These are phyloP conservation scores for Psylliodes chrysocephalus DNA, from an alignment of 2,888 invertebrate species.

Conservation along the genomic window DNA sequence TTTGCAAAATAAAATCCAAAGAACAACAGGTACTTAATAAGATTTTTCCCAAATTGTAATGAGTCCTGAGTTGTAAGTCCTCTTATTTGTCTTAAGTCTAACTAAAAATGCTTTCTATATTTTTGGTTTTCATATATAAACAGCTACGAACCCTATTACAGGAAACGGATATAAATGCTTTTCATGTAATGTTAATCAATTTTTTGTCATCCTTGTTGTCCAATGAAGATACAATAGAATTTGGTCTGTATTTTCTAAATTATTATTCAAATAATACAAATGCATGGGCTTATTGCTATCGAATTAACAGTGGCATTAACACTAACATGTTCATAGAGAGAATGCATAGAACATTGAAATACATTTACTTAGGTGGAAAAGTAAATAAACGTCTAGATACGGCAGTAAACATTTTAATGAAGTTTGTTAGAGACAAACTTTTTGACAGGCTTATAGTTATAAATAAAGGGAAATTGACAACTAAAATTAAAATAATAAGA, in stretches of 20 bases:
- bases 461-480: background rate
- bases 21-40: background rate
- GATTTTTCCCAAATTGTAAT: too few species aligned
- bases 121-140: slow-evolving; percentile 11
- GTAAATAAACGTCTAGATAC: too few species aligned
- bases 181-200: slow-evolving; percentile 29
- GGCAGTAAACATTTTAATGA: too few species aligned
- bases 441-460: background rate
- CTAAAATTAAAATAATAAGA: background rate
- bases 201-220: slow-evolving; percentile 4
- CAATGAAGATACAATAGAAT: slow-evolving; percentile 31
- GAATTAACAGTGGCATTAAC: too few species aligned
- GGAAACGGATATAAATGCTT: slow-evolving; percentile 39
- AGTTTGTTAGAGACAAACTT: background rate
- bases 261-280: slow-evolving; percentile 36
- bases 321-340: slow-evolving; percentile 38
- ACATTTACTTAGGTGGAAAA: too few species aligned
- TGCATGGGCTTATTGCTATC: too few species aligned
- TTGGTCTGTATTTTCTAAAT: slow-evolving; percentile 35
- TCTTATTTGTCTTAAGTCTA: too few species aligned
- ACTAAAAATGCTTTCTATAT: too few species aligned
- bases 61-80: too few species aligned
- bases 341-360: slow-evolving; percentile 41
- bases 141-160: slow-evolving; percentile 32
- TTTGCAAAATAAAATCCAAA: background rate